A percentile compares a stretch with the other conserved stretches of the same genome.
phyloP scores from a whole-genome alignment of 2,797 vertebrate species.

The Hybognathus amarus region DNA sequence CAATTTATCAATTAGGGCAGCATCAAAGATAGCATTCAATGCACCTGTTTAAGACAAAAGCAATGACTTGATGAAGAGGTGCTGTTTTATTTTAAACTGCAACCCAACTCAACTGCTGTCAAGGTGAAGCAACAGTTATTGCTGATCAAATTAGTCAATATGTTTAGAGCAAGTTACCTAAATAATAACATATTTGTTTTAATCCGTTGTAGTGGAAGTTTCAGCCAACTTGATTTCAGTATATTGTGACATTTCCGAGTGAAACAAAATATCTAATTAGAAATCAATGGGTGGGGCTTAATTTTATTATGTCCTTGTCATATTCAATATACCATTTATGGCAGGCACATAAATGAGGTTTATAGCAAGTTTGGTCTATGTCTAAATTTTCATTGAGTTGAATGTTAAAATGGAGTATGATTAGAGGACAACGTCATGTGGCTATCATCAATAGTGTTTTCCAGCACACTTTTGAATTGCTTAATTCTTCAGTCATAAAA shows the following conservation, averaged over 20 bases:
- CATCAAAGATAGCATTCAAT: background rate
- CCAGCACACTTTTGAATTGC: slow-evolving; percentile 47
- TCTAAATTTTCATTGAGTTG: background rate
- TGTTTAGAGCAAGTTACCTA: background rate
- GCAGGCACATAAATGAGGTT: background rate
- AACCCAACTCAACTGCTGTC: background rate
- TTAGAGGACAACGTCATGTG: background rate
- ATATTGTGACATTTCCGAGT: background rate
- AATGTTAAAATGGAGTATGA: background rate
- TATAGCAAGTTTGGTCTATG: background rate
- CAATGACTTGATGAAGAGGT: background rate
- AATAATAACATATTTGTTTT: background rate
- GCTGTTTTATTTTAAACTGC: background rate
- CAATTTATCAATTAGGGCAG: background rate
- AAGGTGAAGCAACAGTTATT: background rate
- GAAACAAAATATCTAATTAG: background rate
- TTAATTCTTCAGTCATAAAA: slow-evolving; percentile 29
- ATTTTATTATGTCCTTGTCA: background rate
- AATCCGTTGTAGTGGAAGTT: background rate
- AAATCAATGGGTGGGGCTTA: background rate
- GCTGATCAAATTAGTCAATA: background rate
- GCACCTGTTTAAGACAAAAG: background rate
- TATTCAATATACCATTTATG: background rate
- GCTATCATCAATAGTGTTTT: slow-evolving; percentile 12
- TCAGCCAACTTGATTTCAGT: background rate